Base-by-base conservation (phyloP, 2,797 vertebrate species). In the Craterocephalus amniculus region DNA sequence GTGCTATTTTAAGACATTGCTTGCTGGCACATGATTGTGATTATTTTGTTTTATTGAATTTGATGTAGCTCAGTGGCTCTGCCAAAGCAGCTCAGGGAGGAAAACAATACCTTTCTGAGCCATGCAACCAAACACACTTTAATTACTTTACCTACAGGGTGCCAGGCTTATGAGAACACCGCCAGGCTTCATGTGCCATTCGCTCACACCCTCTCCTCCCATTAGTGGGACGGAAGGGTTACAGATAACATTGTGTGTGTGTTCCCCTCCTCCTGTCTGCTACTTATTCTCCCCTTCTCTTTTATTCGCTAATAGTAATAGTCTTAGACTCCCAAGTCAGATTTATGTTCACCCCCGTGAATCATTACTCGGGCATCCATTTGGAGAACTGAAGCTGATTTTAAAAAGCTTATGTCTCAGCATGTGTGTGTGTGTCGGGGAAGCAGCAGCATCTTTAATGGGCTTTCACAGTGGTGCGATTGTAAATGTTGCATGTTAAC, bases 401-500 rank as follows among this genome's bases (percentile, higher is more conserved):
- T 70, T 68, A 57, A 80, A 83, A 73, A 79, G 71, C 72, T 54
- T 52, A 81, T n/a, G 52, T 79, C 76, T 84, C 66, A 55, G 68
- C 58, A 55, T 75, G 40, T 83, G 79, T 48, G 73, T 75, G 40
- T 83, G 79, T 48, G 73, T 79, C 67, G 69, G 61, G 56, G 76
- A 84, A 76, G 64, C 76, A 40, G 71, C 45, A 66, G 69, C 64
- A 40, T 78, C 79, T 81, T 89, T 88, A 89, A 89, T 90, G 88
- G 88, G 60, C 76, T 89, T 87, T 87, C 79, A 85, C 81, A 85
- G 82, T 75, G 20, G 77, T 77, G 81, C 63, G 71, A 84, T 70
- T 83, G 82, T 90, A 87, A 90, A 89, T 91, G 87, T 86, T 90
- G 88, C 87, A 89, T 91, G 88, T 87, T 83, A 87, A 91, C 88